These are phyloP conservation scores for Geodia barretti DNA, from an alignment of 37 sponge, comb jelly and placozoan genomes.

Conservation along the genomic window DNA sequence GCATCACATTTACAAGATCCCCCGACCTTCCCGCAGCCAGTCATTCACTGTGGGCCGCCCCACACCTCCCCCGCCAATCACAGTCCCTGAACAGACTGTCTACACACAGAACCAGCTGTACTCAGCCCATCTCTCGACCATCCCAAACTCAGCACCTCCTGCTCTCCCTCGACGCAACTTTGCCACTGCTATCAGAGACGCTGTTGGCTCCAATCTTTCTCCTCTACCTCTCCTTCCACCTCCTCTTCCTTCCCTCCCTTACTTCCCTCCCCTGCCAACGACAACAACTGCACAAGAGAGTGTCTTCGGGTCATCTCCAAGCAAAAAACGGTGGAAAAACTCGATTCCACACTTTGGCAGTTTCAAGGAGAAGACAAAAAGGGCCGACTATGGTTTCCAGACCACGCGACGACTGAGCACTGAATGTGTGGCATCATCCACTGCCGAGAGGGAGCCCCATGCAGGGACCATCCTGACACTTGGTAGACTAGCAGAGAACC, in stretches of 20 bases:
- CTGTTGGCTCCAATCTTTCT: too few species aligned
- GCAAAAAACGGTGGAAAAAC: too few species aligned
- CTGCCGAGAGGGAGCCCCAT: not conserved
- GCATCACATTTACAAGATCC: not conserved
- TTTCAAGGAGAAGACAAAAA: not conserved
- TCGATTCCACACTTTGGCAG: not conserved
- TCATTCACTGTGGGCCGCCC: not conserved
- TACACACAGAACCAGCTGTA: not conserved
- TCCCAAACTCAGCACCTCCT: not conserved
- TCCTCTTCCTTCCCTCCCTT: not conserved
- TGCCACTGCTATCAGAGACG: too few species aligned
- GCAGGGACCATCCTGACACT: not conserved
- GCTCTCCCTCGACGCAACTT: not conserved
- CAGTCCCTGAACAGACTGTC: not conserved
- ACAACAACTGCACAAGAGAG: not conserved
- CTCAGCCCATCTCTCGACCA: not conserved
- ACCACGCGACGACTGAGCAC: not conserved
- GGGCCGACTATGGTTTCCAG: not conserved
- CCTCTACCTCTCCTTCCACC: not conserved
- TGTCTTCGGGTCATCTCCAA: too few species aligned
- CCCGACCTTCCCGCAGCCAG: not conserved
- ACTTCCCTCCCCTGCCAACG: not conserved
- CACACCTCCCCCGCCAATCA: not conserved
- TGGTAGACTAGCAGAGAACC: not conserved
- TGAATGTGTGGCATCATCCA: not conserved